phyloP scores from a whole-genome alignment of 2,113 vertebrate species.

The Riparia riparia region DNA sequence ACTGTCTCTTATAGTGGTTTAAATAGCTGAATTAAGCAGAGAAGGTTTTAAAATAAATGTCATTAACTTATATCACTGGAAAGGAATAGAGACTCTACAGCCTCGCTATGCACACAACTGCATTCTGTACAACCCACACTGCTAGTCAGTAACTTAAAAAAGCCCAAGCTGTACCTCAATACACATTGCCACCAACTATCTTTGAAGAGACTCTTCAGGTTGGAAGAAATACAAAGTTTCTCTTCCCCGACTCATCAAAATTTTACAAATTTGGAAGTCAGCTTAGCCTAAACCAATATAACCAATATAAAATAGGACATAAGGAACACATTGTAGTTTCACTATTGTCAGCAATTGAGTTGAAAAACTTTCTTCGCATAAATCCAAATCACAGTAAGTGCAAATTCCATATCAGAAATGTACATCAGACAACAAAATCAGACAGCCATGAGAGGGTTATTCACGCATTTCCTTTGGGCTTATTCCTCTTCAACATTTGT shows the following conservation, averaged over 20 bases:
- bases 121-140: neutral
- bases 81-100: neutral
- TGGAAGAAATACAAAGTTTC: neutral
- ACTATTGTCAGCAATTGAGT: neutral
- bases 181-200: neutral
- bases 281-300: neutral
- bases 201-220: neutral
- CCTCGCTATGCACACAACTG: neutral
- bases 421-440: neutral
- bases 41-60: neutral
- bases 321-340: neutral
- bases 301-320: neutral
- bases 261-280: neutral
- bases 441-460: neutral
- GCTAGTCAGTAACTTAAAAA: neutral
- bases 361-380: neutral
- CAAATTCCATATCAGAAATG: neutral
- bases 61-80: neutral
- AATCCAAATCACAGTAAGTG: accelerated
- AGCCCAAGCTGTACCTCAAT: neutral
- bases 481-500: neutral
- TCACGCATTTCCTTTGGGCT: neutral
- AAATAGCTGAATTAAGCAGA: neutral
- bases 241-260: neutral
- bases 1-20: neutral